Evolutionary conservation across 2,113 vertebrate species (phyloP).

Genomic region (Arothron firmamentum): DNA sequence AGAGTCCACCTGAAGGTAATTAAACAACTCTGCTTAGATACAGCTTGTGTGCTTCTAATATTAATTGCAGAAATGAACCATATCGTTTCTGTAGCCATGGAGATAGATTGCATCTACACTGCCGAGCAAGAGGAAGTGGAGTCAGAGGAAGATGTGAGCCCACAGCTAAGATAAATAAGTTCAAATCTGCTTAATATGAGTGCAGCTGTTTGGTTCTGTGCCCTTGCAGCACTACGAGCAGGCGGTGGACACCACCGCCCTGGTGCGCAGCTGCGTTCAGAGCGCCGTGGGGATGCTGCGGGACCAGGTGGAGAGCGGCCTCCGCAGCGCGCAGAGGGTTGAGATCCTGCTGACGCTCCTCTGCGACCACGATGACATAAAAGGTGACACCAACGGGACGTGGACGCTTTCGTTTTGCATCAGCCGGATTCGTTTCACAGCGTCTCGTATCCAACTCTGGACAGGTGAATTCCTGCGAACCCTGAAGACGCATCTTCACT

Average conservation of each 20-base stretch:
- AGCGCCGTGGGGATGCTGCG: slow-evolving; percentile 85
- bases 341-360: slow-evolving; percentile 84
- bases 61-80: neutral
- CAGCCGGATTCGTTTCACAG: neutral
- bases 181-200: no score
- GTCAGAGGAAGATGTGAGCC: slow-evolving; percentile 53
- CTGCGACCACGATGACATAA: slow-evolving; percentile 59
- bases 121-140: slow-evolving; percentile 39
- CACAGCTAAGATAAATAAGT: no score
- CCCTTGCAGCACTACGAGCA: slow-evolving; percentile 41
- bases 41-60: neutral
- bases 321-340: slow-evolving; percentile 80
- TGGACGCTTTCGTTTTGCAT: neutral
- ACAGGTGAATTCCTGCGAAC: slow-evolving; percentile 81
- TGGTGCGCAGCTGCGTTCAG: slow-evolving; percentile 89
- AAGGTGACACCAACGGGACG: slow-evolving; percentile 58
- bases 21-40: neutral
- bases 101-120: slow-evolving; percentile 62
- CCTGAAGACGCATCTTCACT: slow-evolving; percentile 77
- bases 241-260: slow-evolving; percentile 81
- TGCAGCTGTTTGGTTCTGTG: neutral
- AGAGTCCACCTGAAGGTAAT: slow-evolving; percentile 58
- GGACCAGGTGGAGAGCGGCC: slow-evolving; percentile 70
- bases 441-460: slow-evolving; percentile 4
- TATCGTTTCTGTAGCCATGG: slow-evolving; percentile 60